A percentile compares a stretch with the other conserved stretches of the same genome.
These are phyloP conservation scores for Mesodorylaimus sp. DNA, from an alignment of 2,888 invertebrate species.

Conservation along the genomic window DNA sequence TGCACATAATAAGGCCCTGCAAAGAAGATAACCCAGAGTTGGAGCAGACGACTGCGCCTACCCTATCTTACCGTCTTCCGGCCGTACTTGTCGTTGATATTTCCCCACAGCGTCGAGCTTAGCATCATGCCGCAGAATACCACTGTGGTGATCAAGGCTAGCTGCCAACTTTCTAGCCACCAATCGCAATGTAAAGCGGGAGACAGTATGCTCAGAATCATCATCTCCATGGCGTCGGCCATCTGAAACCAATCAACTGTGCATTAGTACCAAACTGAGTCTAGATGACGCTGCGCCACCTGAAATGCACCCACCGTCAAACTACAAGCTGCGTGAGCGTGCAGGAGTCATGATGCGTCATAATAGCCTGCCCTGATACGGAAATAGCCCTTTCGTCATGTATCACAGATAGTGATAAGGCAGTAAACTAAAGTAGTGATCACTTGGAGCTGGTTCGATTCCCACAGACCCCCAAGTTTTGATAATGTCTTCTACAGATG, in stretches of 20 bases:
- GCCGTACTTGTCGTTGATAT: conserved; percentile 76
- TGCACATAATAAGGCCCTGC: conserved; percentile 69
- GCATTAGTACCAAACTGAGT: too few species aligned
- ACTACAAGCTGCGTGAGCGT: too few species aligned
- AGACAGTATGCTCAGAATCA: conserved; percentile 74
- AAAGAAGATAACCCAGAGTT: conserved; percentile 19
- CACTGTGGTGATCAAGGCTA: conserved; percentile 76
- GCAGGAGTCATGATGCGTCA: too few species aligned
- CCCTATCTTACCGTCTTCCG: conserved; percentile 52
- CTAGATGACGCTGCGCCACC: too few species aligned
- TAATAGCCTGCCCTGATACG: too few species aligned
- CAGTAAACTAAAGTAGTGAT: too few species aligned
- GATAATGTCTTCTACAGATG: too few species aligned
- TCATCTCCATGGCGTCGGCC: conserved; percentile 98
- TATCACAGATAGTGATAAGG: too few species aligned
- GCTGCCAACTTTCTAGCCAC: conserved; percentile 72
- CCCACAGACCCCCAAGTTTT: too few species aligned
- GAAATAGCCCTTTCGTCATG: too few species aligned
- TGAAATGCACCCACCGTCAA: too few species aligned
- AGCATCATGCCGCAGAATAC: conserved; percentile 94
- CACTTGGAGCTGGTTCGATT: too few species aligned
- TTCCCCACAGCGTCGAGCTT: conserved; percentile 86
- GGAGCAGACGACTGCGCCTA: neutral
- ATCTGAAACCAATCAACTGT: conserved; percentile 65
- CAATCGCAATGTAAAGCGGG: conserved; percentile 85